phyloP scores from a whole-genome alignment of 92 coral and sea anemone species.

The Heteractis magnifica region DNA sequence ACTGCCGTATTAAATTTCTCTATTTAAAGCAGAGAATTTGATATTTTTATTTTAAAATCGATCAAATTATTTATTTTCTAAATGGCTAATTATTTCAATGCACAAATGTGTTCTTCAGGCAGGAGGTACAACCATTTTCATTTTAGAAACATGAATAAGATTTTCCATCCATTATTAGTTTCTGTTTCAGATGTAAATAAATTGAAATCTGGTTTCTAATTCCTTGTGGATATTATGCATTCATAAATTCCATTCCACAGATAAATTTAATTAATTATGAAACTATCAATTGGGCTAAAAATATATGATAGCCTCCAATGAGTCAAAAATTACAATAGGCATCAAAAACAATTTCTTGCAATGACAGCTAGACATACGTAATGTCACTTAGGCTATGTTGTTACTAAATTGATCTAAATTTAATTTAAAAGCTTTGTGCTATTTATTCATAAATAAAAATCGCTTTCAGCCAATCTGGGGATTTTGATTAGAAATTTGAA shows the following conservation, averaged over 20 bases:
- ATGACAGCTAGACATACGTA: neutral
- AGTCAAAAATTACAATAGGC: neutral
- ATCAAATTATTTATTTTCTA: neutral
- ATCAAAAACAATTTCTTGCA: neutral
- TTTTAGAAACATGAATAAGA: neutral
- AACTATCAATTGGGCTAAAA: neutral
- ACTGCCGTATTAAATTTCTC: neutral
- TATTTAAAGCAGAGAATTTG: neutral
- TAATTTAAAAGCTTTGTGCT: neutral
- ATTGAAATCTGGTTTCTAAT: neutral
- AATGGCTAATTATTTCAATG: neutral
- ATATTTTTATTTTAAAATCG: neutral
- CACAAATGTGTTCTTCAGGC: neutral
- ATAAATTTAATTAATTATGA: neutral
- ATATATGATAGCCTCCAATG: neutral
- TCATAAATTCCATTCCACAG: neutral
- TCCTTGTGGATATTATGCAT: neutral
- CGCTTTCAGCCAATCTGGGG: neutral
- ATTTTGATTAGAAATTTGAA: neutral
- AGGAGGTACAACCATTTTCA: neutral
- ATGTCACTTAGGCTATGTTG: too few species aligned
- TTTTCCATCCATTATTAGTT: neutral
- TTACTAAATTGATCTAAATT: neutral
- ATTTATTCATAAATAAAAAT: neutral
- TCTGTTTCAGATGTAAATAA: neutral